These are phyloP conservation scores for Hippoglossus hippoglossus DNA, from an alignment of 2,797 vertebrate genomes.

Conservation along the genomic window DNA sequence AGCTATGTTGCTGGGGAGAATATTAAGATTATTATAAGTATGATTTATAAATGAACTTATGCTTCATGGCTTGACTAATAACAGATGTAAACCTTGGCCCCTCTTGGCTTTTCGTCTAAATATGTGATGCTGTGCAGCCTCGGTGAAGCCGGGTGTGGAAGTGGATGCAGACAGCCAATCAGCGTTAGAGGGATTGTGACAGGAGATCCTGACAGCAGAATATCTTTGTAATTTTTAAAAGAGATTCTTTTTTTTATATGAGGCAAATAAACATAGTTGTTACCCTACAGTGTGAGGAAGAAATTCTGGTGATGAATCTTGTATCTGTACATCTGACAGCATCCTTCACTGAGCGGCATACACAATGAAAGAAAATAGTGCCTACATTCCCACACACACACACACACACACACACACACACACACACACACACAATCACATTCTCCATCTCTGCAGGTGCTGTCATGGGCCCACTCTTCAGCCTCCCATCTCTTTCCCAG, in stretches of 20 bases:
- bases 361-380: slow-evolving; percentile 67
- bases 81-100: slow-evolving; percentile 17
- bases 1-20: slow-evolving; percentile 20
- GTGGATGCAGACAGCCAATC: slow-evolving; percentile 30
- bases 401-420: slow-evolving; percentile 46
- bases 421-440: slow-evolving; percentile 51
- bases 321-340: slow-evolving; percentile 61
- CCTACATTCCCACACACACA: slow-evolving; percentile 49
- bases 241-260: slow-evolving; percentile 34
- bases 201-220: slow-evolving; percentile 17
- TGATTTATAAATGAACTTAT: slow-evolving; percentile 33
- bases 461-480: slow-evolving; percentile 79
- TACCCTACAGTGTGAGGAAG: slow-evolving; percentile 27
- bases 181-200: slow-evolving; percentile 14
- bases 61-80: slow-evolving; percentile 13
- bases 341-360: slow-evolving; percentile 50
- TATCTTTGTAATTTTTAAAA: slow-evolving; percentile 32
- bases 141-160: slow-evolving; percentile 1
- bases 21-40: slow-evolving; percentile 23
- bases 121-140: slow-evolving; percentile 16
- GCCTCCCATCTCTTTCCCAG: slow-evolving; percentile 67
- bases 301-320: slow-evolving; percentile 38
- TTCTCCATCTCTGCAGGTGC: slow-evolving; percentile 76
- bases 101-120: slow-evolving; percentile 5
- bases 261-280: slow-evolving; percentile 34